Evolutionary conservation across 53 echinoderm and acorn worm genomes (phyloP).

Genomic region (Patiria pectinifera): DNA sequence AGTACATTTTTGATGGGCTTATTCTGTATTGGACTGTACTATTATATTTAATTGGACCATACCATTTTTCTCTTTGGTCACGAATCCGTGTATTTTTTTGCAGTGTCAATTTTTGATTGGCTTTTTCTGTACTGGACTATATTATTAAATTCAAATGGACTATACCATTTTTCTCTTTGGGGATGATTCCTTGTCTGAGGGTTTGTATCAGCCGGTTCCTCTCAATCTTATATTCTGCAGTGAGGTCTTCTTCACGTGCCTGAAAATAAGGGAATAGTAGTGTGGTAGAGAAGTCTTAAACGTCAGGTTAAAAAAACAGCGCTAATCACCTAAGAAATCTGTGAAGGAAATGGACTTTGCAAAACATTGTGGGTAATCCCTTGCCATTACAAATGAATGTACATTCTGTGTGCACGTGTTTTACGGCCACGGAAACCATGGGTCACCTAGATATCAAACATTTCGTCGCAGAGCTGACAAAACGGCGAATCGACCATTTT

Average conservation of each 20-base stretch:
- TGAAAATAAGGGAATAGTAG: constrained; percentile 8
- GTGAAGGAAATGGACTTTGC: no score
- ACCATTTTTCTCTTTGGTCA: no score
- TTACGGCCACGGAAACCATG: no score
- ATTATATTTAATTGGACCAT: neutral
- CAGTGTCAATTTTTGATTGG: neutral
- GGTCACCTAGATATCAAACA: no score
- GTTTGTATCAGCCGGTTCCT: constrained; percentile 68
- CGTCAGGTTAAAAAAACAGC: no score
- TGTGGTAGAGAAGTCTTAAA: neutral
- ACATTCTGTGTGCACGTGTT: no score
- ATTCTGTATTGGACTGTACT: neutral
- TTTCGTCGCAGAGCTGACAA: no score
- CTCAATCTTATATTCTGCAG: constrained; percentile 75
- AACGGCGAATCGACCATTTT: no score
- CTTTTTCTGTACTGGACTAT: neutral
- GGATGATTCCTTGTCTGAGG: constrained; percentile 71
- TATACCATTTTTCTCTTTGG: constrained; percentile 82
- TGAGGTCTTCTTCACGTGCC: constrained; percentile 80
- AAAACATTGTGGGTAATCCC: no score
- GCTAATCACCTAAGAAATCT: no score
- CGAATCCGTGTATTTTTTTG: no score
- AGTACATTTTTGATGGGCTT: neutral
- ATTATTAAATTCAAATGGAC: neutral
- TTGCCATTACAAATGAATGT: no score